phyloP scores from a whole-genome alignment of 1,140 invertebrate genomes.

The Paraescarpia echinospica region DNA sequence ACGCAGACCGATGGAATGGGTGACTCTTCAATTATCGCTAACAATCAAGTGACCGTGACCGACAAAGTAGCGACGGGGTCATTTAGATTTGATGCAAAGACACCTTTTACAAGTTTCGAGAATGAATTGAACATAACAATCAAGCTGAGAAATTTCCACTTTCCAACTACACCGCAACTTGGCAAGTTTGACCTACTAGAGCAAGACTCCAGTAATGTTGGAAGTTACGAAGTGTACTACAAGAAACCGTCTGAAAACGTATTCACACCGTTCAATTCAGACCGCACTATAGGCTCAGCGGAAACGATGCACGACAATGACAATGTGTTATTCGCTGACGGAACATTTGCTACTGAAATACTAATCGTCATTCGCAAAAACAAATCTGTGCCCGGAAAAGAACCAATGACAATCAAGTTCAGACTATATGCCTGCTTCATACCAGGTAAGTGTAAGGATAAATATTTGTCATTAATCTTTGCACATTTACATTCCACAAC shows the following conservation, averaged over 20 bases:
- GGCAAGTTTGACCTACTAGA: neutral
- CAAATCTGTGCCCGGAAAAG: neutral
- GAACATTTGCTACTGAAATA: neutral
- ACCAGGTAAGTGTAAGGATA: neutral
- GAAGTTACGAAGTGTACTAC: neutral
- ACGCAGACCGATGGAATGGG: neutral
- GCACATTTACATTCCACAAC: neutral
- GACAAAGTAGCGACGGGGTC: neutral
- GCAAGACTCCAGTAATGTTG: neutral
- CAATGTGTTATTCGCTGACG: neutral
- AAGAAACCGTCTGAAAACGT: neutral
- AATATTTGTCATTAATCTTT: neutral
- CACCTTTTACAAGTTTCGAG: neutral
- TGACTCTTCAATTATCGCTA: neutral
- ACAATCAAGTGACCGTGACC: neutral
- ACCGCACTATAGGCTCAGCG: neutral
- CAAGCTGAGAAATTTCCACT: neutral
- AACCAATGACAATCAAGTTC: neutral
- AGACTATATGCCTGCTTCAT: neutral
- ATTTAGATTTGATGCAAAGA: neutral
- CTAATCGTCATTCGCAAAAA: neutral
- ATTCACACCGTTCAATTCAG: neutral
- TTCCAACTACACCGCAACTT: neutral
- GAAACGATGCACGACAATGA: neutral
- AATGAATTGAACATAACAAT: neutral